Base-by-base conservation (phyloP, 2,797 vertebrate species). In the Nasua narica region DNA sequence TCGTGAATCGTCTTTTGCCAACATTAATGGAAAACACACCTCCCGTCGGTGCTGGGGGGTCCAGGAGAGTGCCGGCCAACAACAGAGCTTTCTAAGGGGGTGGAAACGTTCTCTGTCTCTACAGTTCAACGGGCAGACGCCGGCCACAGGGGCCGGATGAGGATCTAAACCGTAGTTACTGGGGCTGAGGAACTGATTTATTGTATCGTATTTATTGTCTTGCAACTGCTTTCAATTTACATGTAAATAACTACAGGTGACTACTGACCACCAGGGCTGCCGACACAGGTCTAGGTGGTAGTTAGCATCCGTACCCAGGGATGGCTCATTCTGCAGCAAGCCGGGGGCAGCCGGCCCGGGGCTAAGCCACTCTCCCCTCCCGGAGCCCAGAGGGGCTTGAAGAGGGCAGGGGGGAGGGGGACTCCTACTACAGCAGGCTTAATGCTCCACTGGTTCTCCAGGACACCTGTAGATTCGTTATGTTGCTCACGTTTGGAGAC, bases 91-190 rank as follows among this genome's bases (percentile, higher is more conserved):
- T n/a, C 58, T 2, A 0, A 23, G 3, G 1, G 1, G 50, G 18
- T 1, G 35, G n/a, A 5, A 9, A n/a, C 3, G 13, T 15, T 29
- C 62, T 2, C 0, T 2, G 10, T 29, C 56, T 3, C 25, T 0
- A 2, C 32, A 1, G 9, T 14, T 70, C 29, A 5, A 1, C 0
- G 15, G 19, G 5, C 29, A 43, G 81, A 78, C 43, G 3, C 69
- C 77, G 35, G n/a, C 43, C 76, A 4, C 25, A 0, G 0, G 27
- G 3, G 37, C 54, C 16, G 27, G 5, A 32, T 0, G 62, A 32
- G 5, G 46, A 13, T 1, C 1, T 2, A 1, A 8, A 48, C 69
- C 15, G 40, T 3, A 14, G 27, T 23, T 19, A 15, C n/a, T 4
- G 11, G 23, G 79, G 14, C 23, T 25, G 48, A 87, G 72, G 84